Evolutionary conservation across 2,888 invertebrate genomes (phyloP), one percentile per base, ranked within the genome.

Genomic region (Charanyca ferruginea): DNA sequence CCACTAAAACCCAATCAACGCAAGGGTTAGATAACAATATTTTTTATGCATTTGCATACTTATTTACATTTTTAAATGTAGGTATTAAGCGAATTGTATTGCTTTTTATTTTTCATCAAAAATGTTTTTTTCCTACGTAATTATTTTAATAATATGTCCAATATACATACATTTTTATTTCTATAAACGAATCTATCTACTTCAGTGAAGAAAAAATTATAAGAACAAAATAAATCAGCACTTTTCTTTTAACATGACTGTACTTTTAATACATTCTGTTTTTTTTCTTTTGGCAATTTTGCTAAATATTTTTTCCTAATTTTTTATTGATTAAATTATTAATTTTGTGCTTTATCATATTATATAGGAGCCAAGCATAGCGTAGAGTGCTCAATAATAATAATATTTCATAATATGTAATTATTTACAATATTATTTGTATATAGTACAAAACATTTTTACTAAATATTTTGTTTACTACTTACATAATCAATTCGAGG

Each of bases 371-470:
- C 88, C 87, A 93, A 93, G 93, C 92, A 77, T 89, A 91, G 90
- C 89, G 79, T 83, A 83, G 82, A 84, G 91, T 90, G 88, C 84
- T 84, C 77, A 67, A 72, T 84, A 76, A 71, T 72, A 68, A 70
- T 75, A 77, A 80, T 82, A 84, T 73, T 78, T 71, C 80, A 75
- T 75, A 77, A 77, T 79, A 83, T 80, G 76, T 88, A 16, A 16
- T 38, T 38, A 89, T 89, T 81, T 89, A 89, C 89, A 83, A 77
- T 84, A 82, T 74, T 84, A 82, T 75, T 80, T 77, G 73, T 85
- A 81, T 88, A 88, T 90, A 86, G 87, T 93, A 94, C 91, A 93
- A 94, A 94, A 93, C 90, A 92, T 91, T 89, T 85, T 85, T 83
- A 81, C 88, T 90, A 89, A 87, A 91, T 88, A 89, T 90, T 90